Percentiles rank a stretch among this genome's conserved stretches.
Evolutionary conservation across 2,113 vertebrate species (phyloP).

Genomic region (Cyphomyrus plagiostoma): DNA sequence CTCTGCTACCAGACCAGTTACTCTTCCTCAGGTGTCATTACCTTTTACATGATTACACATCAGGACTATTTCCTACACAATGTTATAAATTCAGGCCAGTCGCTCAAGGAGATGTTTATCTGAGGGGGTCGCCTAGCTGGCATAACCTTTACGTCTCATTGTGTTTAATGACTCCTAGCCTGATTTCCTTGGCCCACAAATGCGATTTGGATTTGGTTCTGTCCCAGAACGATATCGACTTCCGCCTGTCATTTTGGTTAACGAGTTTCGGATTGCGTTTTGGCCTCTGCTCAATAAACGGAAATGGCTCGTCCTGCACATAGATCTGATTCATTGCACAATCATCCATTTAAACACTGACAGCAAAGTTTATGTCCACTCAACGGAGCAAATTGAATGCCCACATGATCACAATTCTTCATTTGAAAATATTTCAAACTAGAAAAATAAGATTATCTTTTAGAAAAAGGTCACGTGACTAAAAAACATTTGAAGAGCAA

Average conservation of each 20-base stretch:
- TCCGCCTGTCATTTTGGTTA: neutral
- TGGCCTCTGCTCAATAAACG: neutral
- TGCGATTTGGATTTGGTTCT: neutral
- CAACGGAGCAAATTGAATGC: neutral
- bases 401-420: neutral
- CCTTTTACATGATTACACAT: neutral
- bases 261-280: neutral
- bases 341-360: neutral
- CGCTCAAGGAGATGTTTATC: neutral
- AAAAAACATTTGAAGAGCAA: neutral
- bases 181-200: neutral
- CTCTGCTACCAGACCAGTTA: neutral
- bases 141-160: neutral
- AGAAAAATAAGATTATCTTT: neutral
- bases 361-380: neutral
- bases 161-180: neutral
- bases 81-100: neutral
- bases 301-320: neutral
- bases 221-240: neutral
- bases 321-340: neutral
- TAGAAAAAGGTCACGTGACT: neutral
- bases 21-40: neutral
- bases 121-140: neutral
- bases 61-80: neutral
- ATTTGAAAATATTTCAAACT: neutral